phyloP scores from a whole-genome alignment of 2,113 vertebrate genomes.

The Pogona vitticeps region DNA sequence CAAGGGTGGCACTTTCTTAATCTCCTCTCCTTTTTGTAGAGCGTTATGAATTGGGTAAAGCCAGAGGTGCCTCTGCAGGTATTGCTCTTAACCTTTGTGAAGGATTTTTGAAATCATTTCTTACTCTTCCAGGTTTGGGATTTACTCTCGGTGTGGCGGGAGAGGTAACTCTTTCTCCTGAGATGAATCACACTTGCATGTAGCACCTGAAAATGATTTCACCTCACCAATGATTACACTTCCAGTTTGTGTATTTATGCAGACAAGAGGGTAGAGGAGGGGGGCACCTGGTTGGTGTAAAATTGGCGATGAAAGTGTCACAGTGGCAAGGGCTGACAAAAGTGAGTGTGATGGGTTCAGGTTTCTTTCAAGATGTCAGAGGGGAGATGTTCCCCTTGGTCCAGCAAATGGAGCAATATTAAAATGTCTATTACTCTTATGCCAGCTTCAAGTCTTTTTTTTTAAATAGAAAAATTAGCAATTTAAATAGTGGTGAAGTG shows the following conservation, averaged over 20 bases:
- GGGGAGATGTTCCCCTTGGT: not conserved
- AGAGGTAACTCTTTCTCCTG: not conserved
- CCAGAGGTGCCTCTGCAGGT: constrained; percentile 35
- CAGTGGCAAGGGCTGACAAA: not conserved
- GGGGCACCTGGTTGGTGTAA: not conserved
- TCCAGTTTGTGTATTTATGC: not conserved
- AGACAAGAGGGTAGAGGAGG: not conserved
- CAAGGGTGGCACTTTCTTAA: constrained; percentile 34
- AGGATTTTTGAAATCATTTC: constrained; percentile 17
- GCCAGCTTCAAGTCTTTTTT: no score
- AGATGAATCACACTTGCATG: not conserved
- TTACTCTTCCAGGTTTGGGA: not conserved
- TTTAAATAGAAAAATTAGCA: no score
- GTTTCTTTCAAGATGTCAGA: not conserved
- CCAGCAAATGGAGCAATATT: not conserved
- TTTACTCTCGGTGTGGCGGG: not conserved
- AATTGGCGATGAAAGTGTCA: not conserved
- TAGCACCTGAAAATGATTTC: not conserved
- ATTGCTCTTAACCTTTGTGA: constrained; percentile 23
- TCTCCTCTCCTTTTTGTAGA: not conserved
- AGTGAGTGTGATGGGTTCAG: not conserved
- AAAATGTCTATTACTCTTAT: not conserved
- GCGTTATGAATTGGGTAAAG: constrained; percentile 41
- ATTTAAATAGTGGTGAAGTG: no score
- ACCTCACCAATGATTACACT: not conserved